phyloP scores from a whole-genome alignment of 2,113 vertebrate genomes.

The Gavialis gangeticus region DNA sequence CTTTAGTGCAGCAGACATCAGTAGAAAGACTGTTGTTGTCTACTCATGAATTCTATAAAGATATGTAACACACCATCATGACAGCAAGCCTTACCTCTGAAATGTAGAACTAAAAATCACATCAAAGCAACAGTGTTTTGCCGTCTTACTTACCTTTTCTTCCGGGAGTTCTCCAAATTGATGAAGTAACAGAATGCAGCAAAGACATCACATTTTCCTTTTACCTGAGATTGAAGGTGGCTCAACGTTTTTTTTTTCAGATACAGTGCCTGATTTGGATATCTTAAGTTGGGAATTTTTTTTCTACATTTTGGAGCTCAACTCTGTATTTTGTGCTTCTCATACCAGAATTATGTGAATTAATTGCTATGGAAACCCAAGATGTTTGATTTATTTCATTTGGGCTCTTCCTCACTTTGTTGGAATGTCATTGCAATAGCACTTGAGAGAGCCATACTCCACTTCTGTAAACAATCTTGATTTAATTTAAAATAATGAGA shows the following conservation, averaged over 20 bases:
- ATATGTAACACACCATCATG: neutral
- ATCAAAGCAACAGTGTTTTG: neutral
- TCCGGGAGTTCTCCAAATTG: neutral
- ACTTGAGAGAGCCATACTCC: neutral
- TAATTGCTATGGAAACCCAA: neutral
- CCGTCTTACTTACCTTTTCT: neutral
- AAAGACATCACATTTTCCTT: neutral
- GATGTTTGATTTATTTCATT: neutral
- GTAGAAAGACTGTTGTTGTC: neutral
- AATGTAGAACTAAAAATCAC: neutral
- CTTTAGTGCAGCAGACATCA: neutral
- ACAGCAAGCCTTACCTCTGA: neutral
- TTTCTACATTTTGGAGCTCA: neutral
- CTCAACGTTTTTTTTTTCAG: neutral
- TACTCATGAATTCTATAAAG: neutral
- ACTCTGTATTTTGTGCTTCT: neutral
- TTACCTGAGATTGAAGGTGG: neutral
- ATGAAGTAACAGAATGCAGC: neutral
- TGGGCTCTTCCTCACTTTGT: neutral
- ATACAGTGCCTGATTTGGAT: rapidly evolving
- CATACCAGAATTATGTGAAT: neutral
- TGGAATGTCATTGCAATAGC: neutral
- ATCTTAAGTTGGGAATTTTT: neutral
- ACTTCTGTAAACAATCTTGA: neutral
- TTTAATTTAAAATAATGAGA: neutral